These are phyloP conservation scores for Holothuria glaberrima DNA, from an alignment of 35 echinoderm and acorn worm species.

Conservation along the genomic window DNA sequence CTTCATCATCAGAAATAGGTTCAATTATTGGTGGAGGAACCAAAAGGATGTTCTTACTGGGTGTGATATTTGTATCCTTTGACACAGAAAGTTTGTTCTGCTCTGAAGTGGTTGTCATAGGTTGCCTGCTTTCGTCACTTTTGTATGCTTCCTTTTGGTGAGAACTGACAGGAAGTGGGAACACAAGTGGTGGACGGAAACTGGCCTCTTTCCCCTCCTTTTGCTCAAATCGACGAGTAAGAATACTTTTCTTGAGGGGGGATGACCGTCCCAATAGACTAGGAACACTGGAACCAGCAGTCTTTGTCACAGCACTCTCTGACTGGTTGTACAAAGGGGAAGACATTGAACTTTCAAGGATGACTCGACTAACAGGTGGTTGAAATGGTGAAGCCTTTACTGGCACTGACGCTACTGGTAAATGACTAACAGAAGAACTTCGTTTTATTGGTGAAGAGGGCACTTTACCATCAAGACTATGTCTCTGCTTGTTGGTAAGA, in stretches of 20 bases:
- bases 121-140: neutral
- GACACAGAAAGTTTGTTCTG: neutral
- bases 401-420: constrained; percentile 24
- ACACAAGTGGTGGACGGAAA: neutral
- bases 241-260: constrained; percentile 18
- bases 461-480: constrained; percentile 35
- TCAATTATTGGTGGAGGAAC: constrained; percentile 72
- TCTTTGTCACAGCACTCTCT: neutral
- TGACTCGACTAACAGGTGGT: neutral
- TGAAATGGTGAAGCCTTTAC: constrained; percentile 20
- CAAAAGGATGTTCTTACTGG: neutral
- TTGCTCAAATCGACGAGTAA: constrained; percentile 38
- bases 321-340: neutral
- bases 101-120: neutral
- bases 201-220: constrained; percentile 2
- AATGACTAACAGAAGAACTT: constrained; percentile 26
- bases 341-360: neutral
- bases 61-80: neutral
- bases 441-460: constrained; percentile 28
- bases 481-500: constrained; percentile 83
- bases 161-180: constrained; percentile 12
- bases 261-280: neutral
- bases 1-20: constrained; percentile 95
- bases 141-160: neutral
- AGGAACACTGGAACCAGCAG: neutral